Evolutionary conservation across 2,888 invertebrate species (phyloP), one percentile per base, ranked within the genome.

Genomic region (Dastarcus helophoroides): DNA sequence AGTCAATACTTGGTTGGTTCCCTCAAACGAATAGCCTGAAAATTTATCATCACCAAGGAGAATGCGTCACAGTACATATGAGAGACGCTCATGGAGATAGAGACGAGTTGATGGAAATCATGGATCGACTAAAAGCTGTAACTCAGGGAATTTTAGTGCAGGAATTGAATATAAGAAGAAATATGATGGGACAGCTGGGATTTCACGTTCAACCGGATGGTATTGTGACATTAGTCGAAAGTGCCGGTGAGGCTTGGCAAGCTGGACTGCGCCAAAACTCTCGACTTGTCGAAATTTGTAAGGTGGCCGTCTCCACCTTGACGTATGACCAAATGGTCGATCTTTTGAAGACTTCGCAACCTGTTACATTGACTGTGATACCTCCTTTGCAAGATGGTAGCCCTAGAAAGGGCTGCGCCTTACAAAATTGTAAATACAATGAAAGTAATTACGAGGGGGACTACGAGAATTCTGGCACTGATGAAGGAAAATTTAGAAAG

Each of bases 261-360:
- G 84, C 88, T 2, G 94, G 93, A n/a, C 68, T 95, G 26, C 65
- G 85, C 26, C 86, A 88, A 56, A 90, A 90, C 35, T 85, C 85
- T 29, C 72, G 93, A 9, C 69, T 95, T 40, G 86, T 94, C 2
- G 93, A 95, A 44, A 62, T 62, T 25, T 62, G 62, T 39, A 60
- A 60, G 44, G 81, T 89, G 12, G 86, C 89, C 15, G 85, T 90
- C 14, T 81, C 85, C 3, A 90, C 90, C 1, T 64, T 93, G 39
- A 81, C 79, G 16, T 88, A 91, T 62, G 89, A 90, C 55, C 85
- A 89, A 60, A 88, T 93, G 76, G 86, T 91, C 16, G 91, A 91
- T 60, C 65, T 91, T 42, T 65, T 94, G 35, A 84, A 90, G 63
- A 91, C 89, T 1, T 88, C 89, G 3, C 76, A 79, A 38, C 79